Base-by-base conservation (phyloP, 2,113 vertebrate species). In the Todiramphus chloris region DNA sequence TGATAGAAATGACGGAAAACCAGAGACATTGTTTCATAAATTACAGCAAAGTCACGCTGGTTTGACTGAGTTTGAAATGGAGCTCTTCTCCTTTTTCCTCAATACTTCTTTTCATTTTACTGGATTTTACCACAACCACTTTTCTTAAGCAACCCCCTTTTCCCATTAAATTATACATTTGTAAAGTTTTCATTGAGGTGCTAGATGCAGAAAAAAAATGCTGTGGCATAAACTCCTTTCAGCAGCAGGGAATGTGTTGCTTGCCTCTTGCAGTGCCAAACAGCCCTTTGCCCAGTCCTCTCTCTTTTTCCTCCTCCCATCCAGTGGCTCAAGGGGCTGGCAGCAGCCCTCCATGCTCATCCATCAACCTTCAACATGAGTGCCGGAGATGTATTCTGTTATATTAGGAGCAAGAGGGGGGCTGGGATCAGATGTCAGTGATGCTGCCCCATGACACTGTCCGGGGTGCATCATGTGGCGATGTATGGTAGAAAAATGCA, bases 381-480 rank as follows among this genome's bases (percentile, higher is more conserved):
- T 25, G 16, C 19, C 2, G 4, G 56, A 63, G 16, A 15, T 16
- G 23, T 16, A 10, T 28, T 86, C 0, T 5, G 53, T 63, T 53
- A 28, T 28, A 44, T 41, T 14, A 35, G 25, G 10, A 90, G 21
- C 12, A 25, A 58, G 37, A 66, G 3, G 4, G 44, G 2, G 3
- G 19, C 66, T 59, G 39, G 58, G 82, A 82, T 60, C 20, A 41
- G 51, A 39, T 21, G 23, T 31, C 2, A 9, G 25, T 5, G 11
- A 50, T 1, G 3, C 39, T 70, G 24, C 5, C 28, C 16, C 8
- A 9, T 46, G 46, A 43, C 48, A 33, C 21, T 1, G 0, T 24
- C 44, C 0, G 0, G n/a, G 28, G 21, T 0, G 0, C 44, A 51
- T 37, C 37, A 41, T 1, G 16, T 0, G 2, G 63, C 2, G 0